phyloP scores from a whole-genome alignment of 2,797 vertebrate genomes.

The Phylloscopus collybita region DNA sequence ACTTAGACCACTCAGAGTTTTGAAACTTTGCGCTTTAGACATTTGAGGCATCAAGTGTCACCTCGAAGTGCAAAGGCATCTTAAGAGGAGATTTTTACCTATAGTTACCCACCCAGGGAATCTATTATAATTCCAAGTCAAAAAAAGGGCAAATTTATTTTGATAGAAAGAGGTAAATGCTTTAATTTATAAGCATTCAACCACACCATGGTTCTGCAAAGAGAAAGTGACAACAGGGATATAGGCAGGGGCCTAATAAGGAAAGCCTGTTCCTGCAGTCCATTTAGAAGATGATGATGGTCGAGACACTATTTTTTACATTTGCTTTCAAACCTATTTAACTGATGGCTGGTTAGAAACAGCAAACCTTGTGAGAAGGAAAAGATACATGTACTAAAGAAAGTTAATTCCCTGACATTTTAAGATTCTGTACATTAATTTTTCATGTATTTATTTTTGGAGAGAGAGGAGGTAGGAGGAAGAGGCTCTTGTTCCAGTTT shows the following conservation, averaged over 20 bases:
- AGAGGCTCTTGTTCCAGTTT: conserved; percentile 46
- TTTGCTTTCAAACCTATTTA: background rate
- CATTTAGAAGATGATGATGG: background rate
- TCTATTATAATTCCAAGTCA: background rate
- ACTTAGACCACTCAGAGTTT: background rate
- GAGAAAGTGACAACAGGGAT: background rate
- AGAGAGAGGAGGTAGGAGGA: conserved; percentile 23
- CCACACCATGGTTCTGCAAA: background rate
- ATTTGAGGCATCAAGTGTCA: background rate
- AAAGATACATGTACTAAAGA: background rate
- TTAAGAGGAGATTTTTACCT: background rate
- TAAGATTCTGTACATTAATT: conserved; percentile 25
- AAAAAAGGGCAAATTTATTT: background rate
- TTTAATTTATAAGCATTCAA: background rate
- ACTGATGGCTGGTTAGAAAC: background rate
- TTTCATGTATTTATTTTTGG: conserved; percentile 55
- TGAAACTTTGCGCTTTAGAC: background rate
- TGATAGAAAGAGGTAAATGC: background rate
- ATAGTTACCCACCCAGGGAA: background rate
- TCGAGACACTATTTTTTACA: background rate
- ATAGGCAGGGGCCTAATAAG: background rate
- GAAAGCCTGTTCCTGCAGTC: background rate
- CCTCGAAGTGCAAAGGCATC: background rate
- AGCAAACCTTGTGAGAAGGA: background rate
- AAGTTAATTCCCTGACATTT: conserved; percentile 21